Percentiles rank a stretch among this genome's conserved stretches.
Conservation (phyloP, 2,113 vertebrate genomes). For the Ploceus nigricollis region DNA sequence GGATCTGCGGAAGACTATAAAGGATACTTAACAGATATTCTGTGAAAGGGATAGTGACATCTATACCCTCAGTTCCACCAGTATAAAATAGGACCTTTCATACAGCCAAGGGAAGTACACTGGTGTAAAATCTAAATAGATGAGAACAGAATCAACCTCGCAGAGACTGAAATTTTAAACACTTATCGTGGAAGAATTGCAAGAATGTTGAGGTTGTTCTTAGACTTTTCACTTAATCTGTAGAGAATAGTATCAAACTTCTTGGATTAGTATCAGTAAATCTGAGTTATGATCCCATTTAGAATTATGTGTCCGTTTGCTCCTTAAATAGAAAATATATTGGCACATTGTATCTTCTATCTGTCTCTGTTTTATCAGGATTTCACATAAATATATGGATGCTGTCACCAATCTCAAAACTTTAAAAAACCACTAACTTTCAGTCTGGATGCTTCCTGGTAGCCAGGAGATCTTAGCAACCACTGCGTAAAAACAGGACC, state of each 20-base stretch:
- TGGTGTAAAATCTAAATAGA: background rate
- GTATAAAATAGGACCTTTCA: background rate
- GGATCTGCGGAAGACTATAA: background rate
- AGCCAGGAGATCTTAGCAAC: background rate
- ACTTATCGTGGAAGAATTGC: accelerated
- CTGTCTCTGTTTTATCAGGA: background rate
- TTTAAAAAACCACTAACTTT: background rate
- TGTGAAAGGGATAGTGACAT: background rate
- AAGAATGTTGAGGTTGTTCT: background rate
- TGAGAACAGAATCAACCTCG: background rate
- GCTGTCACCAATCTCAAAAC: background rate
- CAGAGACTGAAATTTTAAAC: background rate
- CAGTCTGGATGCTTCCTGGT: background rate
- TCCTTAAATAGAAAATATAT: background rate
- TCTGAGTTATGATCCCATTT: background rate
- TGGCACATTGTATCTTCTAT: background rate
- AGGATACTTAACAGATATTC: background rate
- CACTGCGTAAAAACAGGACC: background rate
- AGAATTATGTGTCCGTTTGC: background rate
- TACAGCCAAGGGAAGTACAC: accelerated
- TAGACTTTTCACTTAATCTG: background rate
- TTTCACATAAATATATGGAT: background rate
- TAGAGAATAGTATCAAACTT: background rate
- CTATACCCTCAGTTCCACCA: background rate
- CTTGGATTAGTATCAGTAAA: background rate